A percentile compares a stretch with the other conserved stretches of the same genome.
These are phyloP conservation scores for Alviniconcha strummeri DNA, from an alignment of 2,888 invertebrate species.

Conservation along the genomic window DNA sequence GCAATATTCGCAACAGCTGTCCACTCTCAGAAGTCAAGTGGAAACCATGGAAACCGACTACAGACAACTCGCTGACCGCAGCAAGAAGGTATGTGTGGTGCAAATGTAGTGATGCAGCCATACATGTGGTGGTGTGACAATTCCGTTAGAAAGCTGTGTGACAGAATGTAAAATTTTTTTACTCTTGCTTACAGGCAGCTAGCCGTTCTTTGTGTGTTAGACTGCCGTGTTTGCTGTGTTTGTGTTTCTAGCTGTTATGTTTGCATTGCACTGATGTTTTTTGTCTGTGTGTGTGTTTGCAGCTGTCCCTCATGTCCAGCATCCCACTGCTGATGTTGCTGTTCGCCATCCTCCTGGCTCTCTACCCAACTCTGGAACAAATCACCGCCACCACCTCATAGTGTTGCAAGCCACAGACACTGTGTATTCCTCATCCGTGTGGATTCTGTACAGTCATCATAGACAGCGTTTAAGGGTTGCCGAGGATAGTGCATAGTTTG, in stretches of 20 bases:
- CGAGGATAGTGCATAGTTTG: no score
- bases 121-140: no score
- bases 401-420: neutral
- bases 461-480: no score
- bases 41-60: conserved; percentile 79
- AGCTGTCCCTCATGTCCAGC: conserved; percentile 73
- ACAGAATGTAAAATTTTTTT: no score
- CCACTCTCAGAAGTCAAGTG: conserved; percentile 76
- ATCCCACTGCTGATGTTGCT: conserved; percentile 74
- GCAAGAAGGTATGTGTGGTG: conserved; percentile 76
- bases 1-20: conserved; percentile 75
- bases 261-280: neutral
- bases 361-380: conserved; percentile 71
- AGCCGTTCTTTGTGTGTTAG: no score
- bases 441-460: neutral
- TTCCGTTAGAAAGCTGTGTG: no score
- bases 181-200: no score
- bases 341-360: conserved; percentile 73
- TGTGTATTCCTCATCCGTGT: neutral
- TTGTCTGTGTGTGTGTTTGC: conserved; percentile 37
- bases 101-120: no score
- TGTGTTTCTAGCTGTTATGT: neutral
- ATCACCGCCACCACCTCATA: conserved; percentile 69
- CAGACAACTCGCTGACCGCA: conserved; percentile 78
- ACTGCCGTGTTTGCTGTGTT: neutral